A percentile compares a stretch with the other conserved stretches of the same genome.
phyloP scores from a whole-genome alignment of 53 echinoderm and acorn worm species.

The Crossaster papposus region DNA sequence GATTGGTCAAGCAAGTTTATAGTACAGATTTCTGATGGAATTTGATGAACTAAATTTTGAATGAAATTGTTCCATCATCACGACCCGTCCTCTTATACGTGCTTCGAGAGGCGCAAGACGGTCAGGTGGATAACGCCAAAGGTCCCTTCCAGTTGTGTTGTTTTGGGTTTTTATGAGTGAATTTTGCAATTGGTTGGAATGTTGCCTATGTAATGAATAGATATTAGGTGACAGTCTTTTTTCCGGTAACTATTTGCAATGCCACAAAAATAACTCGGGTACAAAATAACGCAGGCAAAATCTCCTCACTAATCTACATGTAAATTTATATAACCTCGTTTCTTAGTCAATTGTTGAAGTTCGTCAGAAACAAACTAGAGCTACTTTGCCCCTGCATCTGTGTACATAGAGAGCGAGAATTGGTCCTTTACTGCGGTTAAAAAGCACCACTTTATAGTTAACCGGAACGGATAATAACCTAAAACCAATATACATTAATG shows the following conservation, averaged over 20 bases:
- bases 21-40: too few relatives aligned
- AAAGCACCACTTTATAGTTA: neutral
- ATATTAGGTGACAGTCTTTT: too few relatives aligned
- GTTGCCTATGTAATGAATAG: too few relatives aligned
- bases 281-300: neutral
- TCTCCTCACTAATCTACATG: neutral
- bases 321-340: slow-evolving; percentile 23
- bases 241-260: too few relatives aligned
- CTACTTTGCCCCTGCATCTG: neutral
- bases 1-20: too few relatives aligned
- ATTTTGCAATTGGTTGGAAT: too few relatives aligned
- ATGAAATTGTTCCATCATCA: too few relatives aligned
- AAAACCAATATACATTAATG: slow-evolving; percentile 47
- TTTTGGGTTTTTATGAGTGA: too few relatives aligned
- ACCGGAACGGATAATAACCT: slow-evolving; percentile 29
- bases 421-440: neutral
- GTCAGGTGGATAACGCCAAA: too few relatives aligned
- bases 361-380: neutral
- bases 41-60: too few relatives aligned
- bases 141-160: too few relatives aligned
- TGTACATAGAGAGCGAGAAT: neutral
- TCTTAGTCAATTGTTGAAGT: neutral
- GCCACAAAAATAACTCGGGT: neutral
- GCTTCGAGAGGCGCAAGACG: neutral
- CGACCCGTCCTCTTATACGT: too few relatives aligned